Conservation (phyloP, 53 echinoderm and acorn worm genomes). For the Apostichopus leukothele region DNA sequence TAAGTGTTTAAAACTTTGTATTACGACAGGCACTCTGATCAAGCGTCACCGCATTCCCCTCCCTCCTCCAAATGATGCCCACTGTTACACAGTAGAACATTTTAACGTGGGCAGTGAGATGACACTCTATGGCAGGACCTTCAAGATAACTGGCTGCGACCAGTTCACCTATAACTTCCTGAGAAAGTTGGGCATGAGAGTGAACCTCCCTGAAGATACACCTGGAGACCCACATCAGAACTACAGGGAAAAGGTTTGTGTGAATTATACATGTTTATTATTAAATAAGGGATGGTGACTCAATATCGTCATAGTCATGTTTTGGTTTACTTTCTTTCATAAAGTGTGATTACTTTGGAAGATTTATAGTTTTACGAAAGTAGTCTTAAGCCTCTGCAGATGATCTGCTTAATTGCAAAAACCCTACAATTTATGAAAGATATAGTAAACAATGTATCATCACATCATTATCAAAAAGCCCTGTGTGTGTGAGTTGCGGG, state of each 20-base stretch:
- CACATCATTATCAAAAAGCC: too few relatives aligned
- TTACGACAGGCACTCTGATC: conserved; percentile 78
- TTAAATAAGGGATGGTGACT: too few relatives aligned
- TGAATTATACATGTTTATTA: too few relatives aligned
- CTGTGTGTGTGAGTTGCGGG: too few relatives aligned
- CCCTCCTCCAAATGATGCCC: conserved; percentile 92
- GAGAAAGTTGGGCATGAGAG: conserved; percentile 82
- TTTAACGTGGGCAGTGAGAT: conserved; percentile 88
- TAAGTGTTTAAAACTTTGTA: background rate
- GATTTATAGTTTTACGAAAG: too few relatives aligned
- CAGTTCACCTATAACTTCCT: conserved; percentile 98
- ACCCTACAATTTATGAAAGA: too few relatives aligned
- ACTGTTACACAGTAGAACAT: conserved; percentile 90
- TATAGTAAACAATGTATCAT: too few relatives aligned
- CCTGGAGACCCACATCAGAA: conserved; percentile 77
- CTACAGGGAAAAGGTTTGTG: conserved; percentile 74
- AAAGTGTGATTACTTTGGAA: too few relatives aligned
- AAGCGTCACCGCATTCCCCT: conserved; percentile 91
- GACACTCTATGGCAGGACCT: conserved; percentile 84
- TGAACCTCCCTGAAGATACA: conserved; percentile 66
- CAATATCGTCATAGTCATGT: too few relatives aligned
- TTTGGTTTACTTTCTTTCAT: too few relatives aligned
- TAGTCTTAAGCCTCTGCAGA: too few relatives aligned
- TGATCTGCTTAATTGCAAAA: too few relatives aligned
- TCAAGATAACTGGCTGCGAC: conserved; percentile 94